phyloP scores from a whole-genome alignment of 2,888 invertebrate species.

The Xestia ashworthii region DNA sequence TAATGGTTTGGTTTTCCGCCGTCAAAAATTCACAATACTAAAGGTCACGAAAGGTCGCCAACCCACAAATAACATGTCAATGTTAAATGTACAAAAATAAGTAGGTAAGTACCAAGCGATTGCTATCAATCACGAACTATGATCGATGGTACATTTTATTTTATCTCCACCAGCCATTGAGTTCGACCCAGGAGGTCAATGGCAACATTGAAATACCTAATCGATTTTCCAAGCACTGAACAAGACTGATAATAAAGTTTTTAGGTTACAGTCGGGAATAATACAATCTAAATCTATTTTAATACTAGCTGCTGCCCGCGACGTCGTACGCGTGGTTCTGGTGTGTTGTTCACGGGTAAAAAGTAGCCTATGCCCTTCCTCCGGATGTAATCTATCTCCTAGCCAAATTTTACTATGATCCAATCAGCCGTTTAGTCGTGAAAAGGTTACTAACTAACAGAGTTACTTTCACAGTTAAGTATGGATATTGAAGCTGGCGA shows the following conservation, averaged over 20 bases:
- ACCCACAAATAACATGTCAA: slow-evolving; percentile 59
- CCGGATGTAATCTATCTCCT: no score
- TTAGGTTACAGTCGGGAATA: slow-evolving; percentile 38
- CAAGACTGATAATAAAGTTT: slow-evolving; percentile 33
- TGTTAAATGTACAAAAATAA: slow-evolving; percentile 43
- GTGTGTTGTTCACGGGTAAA: no score
- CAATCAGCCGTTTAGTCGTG: no score
- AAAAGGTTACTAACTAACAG: no score
- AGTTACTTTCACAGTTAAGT: no score
- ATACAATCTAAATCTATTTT: no score
- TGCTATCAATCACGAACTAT: slow-evolving; percentile 66
- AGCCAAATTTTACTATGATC: no score
- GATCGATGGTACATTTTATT: slow-evolving; percentile 63
- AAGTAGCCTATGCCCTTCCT: no score
- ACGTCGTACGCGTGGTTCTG: no score
- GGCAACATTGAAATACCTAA: slow-evolving; percentile 61
- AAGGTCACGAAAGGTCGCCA: slow-evolving; percentile 37
- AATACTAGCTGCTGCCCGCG: no score
- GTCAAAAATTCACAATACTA: slow-evolving; percentile 49
- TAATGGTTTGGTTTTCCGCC: slow-evolving; percentile 25
- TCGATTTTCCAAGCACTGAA: slow-evolving; percentile 52
- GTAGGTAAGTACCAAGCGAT: slow-evolving; percentile 39
- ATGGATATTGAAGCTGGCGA: background rate
- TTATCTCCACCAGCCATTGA: slow-evolving; percentile 59
- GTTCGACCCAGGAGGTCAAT: slow-evolving; percentile 66